phyloP scores from a whole-genome alignment of 2,888 invertebrate genomes.

The Zootermopsis nevadensis region DNA sequence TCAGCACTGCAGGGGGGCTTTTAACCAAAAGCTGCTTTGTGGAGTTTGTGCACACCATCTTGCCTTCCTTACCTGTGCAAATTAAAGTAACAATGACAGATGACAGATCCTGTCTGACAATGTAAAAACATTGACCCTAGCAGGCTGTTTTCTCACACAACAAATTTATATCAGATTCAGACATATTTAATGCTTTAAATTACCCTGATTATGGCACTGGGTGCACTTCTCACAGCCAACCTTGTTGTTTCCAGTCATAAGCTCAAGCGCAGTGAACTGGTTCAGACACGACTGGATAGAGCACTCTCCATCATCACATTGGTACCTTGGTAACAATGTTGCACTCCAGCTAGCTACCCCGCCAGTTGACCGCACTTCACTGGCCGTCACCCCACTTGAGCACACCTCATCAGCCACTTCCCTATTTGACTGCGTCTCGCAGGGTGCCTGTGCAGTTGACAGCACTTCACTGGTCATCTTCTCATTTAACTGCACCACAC shows the following conservation, averaged over 20 bases:
- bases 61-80: constrained; percentile 62
- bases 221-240: constrained; percentile 94
- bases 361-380: not conserved
- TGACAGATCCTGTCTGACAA: too few species aligned
- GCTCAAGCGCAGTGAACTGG: constrained; percentile 91
- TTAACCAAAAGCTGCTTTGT: constrained; percentile 89
- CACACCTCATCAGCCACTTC: not conserved
- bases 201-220: constrained; percentile 62
- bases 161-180: not conserved
- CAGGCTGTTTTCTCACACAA: not conserved
- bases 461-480: not conserved
- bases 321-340: constrained; percentile 75
- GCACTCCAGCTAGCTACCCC: constrained; percentile 60
- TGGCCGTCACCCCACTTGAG: not conserved
- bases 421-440: too few species aligned
- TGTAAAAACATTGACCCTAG: too few species aligned
- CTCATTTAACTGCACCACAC: not conserved
- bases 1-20: constrained; percentile 92
- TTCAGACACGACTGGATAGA: constrained; percentile 90
- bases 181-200: not conserved
- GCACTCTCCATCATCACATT: constrained; percentile 81
- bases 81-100: not conserved
- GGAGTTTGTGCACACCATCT: constrained; percentile 82
- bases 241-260: constrained; percentile 91
- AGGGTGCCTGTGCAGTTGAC: too few species aligned